Evolutionary conservation across 1,140 invertebrate genomes (phyloP).

Genomic region (Hyposmocoma kahamanoa): DNA sequence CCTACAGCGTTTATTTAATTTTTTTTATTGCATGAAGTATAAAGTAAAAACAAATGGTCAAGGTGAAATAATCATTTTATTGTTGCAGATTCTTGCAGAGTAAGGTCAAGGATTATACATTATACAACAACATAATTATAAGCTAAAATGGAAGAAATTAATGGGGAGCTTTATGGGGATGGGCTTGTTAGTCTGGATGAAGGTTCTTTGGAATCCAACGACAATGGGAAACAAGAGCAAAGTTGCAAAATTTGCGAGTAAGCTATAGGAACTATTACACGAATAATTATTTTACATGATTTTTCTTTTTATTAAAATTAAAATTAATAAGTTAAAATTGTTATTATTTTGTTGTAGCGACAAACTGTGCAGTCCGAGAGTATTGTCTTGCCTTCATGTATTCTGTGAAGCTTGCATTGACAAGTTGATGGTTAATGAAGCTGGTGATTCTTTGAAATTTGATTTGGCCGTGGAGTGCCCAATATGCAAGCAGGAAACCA

Average conservation of each 20-base stretch:
- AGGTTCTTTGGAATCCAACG: conserved; percentile 65
- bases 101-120: conserved; percentile 54
- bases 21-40: conserved; percentile 4
- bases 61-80: conserved; percentile 12
- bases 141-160: conserved; percentile 72
- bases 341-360: conserved; percentile 70
- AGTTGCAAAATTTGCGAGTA: conserved; percentile 74
- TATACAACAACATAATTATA: conserved; percentile 65
- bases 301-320: not conserved
- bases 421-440: conserved; percentile 83
- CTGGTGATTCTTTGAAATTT: conserved; percentile 76
- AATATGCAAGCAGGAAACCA: conserved; percentile 89
- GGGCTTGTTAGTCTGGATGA: conserved; percentile 69
- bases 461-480: conserved; percentile 80
- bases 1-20: too few species aligned
- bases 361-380: conserved; percentile 85
- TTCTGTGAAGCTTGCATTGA: conserved; percentile 93
- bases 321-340: not conserved
- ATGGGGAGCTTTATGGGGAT: conserved; percentile 70
- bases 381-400: conserved; percentile 93
- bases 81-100: conserved; percentile 61
- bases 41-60: too few species aligned
- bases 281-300: conserved; percentile 3
- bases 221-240: conserved; percentile 70
- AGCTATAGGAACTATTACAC: conserved; percentile 29